phyloP scores from a whole-genome alignment of 1,140 invertebrate species.

The Macrobrachium nipponense region DNA sequence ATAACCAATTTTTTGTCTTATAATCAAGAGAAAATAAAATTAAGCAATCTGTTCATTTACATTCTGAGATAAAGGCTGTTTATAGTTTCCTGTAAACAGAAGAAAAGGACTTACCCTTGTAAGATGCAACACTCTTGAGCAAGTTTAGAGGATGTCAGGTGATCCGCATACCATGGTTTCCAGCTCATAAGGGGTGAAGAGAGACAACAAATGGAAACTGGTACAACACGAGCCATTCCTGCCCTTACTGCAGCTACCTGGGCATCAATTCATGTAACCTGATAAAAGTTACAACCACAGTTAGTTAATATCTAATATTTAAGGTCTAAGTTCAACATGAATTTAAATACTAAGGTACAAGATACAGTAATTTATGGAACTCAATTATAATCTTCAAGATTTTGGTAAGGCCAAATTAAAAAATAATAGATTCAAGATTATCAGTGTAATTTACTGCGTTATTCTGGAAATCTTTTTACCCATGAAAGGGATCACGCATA shows the following conservation, averaged over 20 bases:
- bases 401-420: too few relatives aligned
- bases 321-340: too few relatives aligned
- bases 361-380: too few relatives aligned
- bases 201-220: constrained; percentile 88
- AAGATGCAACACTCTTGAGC: constrained; percentile 93
- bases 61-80: not conserved
- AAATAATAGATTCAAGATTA: too few relatives aligned
- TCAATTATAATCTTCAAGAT: too few relatives aligned
- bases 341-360: too few relatives aligned
- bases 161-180: constrained; percentile 97
- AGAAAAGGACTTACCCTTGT: constrained; percentile 79
- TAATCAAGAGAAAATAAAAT: too few relatives aligned
- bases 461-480: too few relatives aligned
- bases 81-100: not conserved
- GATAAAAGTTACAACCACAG: constrained; percentile 64
- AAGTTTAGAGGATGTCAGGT: constrained; percentile 93
- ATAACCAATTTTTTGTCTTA: not conserved
- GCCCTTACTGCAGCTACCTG: constrained; percentile 90
- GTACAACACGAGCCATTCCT: constrained; percentile 92
- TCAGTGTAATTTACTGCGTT: too few relatives aligned
- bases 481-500: too few relatives aligned
- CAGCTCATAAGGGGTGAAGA: constrained; percentile 92
- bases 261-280: constrained; percentile 92
- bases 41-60: not conserved
- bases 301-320: too few relatives aligned